Conservation (phyloP, 2,113 vertebrate species). For the Chloropsis hardwickii region DNA sequence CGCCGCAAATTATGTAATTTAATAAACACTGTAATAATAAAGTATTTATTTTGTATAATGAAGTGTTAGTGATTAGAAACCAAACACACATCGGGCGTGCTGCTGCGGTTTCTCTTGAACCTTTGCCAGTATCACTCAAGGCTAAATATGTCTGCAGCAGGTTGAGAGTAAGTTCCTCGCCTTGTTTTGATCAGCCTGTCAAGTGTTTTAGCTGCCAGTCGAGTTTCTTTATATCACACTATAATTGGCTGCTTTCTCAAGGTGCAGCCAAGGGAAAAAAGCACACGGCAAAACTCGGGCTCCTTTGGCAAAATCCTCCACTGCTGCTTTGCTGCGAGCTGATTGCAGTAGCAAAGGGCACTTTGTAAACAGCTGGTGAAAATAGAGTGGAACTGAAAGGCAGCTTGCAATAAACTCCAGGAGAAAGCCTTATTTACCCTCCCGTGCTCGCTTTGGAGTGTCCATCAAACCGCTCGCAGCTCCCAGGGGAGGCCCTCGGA, state of each 20-base stretch:
- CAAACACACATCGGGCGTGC: constrained; percentile 58
- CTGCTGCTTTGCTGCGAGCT: constrained; percentile 40
- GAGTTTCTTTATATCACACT: constrained; percentile 67
- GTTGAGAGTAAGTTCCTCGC: constrained; percentile 53
- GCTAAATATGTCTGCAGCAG: constrained; percentile 62
- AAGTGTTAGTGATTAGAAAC: constrained; percentile 71
- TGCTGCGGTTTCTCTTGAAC: constrained; percentile 70
- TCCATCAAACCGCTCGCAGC: constrained; percentile 76
- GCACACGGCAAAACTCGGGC: neutral
- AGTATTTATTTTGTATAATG: constrained; percentile 72
- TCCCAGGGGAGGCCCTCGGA: constrained; percentile 70
- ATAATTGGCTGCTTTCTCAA: constrained; percentile 68
- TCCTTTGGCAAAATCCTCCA: constrained; percentile 48
- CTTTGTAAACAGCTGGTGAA: constrained; percentile 69
- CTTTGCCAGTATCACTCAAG: constrained; percentile 69
- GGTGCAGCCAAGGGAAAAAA: constrained; percentile 35
- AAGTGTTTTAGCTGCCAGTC: constrained; percentile 61
- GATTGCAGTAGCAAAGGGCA: constrained; percentile 67
- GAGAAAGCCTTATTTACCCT: constrained; percentile 61
- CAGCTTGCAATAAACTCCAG: constrained; percentile 59
- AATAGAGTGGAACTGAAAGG: constrained; percentile 56
- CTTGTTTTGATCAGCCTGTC: constrained; percentile 69
- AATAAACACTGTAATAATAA: constrained; percentile 69
- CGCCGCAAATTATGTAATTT: constrained; percentile 51
- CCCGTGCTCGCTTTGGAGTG: constrained; percentile 62